Base-by-base conservation (phyloP, 2,113 vertebrate genomes). In the Plecotus auritus region DNA sequence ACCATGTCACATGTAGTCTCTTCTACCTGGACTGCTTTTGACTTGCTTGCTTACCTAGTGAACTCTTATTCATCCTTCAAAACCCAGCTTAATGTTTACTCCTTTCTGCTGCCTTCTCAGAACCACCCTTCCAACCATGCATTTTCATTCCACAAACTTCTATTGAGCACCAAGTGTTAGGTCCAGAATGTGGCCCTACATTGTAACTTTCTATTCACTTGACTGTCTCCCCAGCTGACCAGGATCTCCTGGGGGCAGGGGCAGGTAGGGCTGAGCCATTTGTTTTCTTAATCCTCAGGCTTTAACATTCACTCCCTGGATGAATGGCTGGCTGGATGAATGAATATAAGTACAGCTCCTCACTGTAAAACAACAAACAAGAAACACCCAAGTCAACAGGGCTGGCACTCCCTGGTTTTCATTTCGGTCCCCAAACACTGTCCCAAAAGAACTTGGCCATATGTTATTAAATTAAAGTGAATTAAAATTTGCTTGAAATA, bases 401-500 rank as follows among this genome's bases (percentile, higher is more conserved):
- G 22, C 23, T 47, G 18, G 56, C 28, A 59, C 32, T 80, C 37
- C 77, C 92, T 73, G 73, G 93, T 56, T 96, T 22, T 37, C 40
- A 88, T 64, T 82, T 77, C 67, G 84, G 35, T 73, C 45, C 56
- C 77, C 56, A 74, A 80, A 82, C 54, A 91, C 23, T 26, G 35
- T 42, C 88, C 78, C 74, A 35, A 74, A 97, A 73, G 64, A 78
- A 93, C 78, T 49, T 76, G 70, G 84, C 45, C 66, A 64, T 88
- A 95, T 77, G 78, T 91, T 95, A 95, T 96, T 96, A 93, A 94
- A 85, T 40, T 73, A 88, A 94, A 97, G 77, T 80, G 95, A 96
- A 93, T 88, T 95, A 90, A 95, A 95, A 94, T 95, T 96, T 77
- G 40, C 88, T 96, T 91, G 92, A 95, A 96, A 95, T 95, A 95